Evolutionary conservation across 2,888 invertebrate genomes (phyloP), one percentile per base, ranked within the genome.

Genomic region (Synergus itoensis): DNA sequence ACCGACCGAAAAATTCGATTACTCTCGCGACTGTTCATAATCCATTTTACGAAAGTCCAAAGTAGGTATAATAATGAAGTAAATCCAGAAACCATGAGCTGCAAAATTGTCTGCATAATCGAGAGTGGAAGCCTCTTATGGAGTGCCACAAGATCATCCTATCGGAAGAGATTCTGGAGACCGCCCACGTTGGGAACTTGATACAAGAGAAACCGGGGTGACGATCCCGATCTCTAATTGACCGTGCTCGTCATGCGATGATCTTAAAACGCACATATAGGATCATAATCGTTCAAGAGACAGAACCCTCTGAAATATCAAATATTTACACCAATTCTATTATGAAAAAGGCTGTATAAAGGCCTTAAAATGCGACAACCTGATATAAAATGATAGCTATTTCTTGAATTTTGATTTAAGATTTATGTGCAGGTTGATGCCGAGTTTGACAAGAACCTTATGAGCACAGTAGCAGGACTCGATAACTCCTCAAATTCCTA

Each of bases 181-280:
- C 92, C 92, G 89, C 92, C 91, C 92, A 91, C 91, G 91, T 91
- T 85, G 92, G 85, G 88, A 91, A 91, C 89, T 87, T 87, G 89
- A 91, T 89, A 88, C 84, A 69, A 79, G 79, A 77, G 81, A 82
- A 79, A 81, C 86, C 86, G 87, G 88, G 89, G 88, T 90, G 90
- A 90, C 90, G 90, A 91, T 90, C 91, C 88, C 89, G 88, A 91
- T 91, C 88, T 87, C 87, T 92, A 92, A 92, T 92, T 92, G 92
- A 92, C 91, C 91, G 89, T 91, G 83, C 69, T 79, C 83, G 82
- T 81, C 81, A 81, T 81, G 85, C 87, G 89, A 89, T 89, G 89
- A 91, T 90, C 90, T 90, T 87, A 88, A 89, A 89, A 87, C 87
- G 85, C 87, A 60, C 2, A 84, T 83, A 80, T 36, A 36, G 85